Base-by-base conservation (phyloP, 2,797 vertebrate genomes). In the Vultur gryphus region DNA sequence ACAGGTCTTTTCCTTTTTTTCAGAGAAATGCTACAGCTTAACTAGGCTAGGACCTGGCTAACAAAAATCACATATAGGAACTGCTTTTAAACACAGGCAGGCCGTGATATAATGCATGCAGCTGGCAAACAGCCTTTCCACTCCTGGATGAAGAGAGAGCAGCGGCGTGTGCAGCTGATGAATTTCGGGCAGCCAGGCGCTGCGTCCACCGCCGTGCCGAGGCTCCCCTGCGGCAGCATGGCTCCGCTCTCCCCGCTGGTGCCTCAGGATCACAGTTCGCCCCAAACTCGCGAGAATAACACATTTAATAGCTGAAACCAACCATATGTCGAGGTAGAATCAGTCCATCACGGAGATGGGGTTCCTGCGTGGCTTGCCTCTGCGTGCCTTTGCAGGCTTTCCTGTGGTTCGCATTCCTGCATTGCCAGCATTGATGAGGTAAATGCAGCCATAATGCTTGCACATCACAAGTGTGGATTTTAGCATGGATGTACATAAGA, bases 121-220 rank as follows among this genome's bases (percentile, higher is more conserved):
- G 31, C 35, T 48, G 39, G 59, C 58, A 58, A 58, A 28, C 16
- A 20, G n/a, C 51, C 44, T 39, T 44, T 26, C n/a, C 31, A 6
- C n/a, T 72, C 73, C 44, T 11, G 35, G 17, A 28, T 28, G 67
- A 37, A 43, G 48, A 31, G 16, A 28, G 64, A 39, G 58, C 39
- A 31, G 24, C 14, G 2, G 48, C 4, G 3, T 28, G 15, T 13
- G 19, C 24, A 51, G 44, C 16, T 5, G 29, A 29, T 31, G 44
- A 21, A 28, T 49, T 67, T 49, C 2, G 16, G 41, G 82, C 55
- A 49, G 75, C 67, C 66, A 28, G 41, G 39, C 13, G 1, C 73
- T 16, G 25, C 3, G 1, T 7, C 2, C 39, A 14, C 13, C 1
- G 8, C 41, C 15, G 18, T 58, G 35, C 58, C 0, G 1, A 52